Evolutionary conservation across 1,140 invertebrate species (phyloP).

Genomic region (Eriosoma lanigerum): DNA sequence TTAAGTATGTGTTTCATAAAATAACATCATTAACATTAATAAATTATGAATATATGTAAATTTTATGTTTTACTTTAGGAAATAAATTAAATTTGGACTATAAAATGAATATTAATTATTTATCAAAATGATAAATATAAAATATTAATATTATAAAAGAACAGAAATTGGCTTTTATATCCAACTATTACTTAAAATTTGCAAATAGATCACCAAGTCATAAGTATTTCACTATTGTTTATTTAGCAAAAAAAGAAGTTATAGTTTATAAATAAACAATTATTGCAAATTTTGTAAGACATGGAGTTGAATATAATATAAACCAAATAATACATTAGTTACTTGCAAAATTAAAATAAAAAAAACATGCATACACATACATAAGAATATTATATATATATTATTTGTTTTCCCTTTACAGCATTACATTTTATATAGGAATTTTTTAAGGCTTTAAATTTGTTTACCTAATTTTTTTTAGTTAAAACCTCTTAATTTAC

Average conservation of each 20-base stretch:
- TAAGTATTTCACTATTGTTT: background rate
- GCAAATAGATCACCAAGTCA: background rate
- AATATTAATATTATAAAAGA: too few species aligned
- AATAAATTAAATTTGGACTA: too few species aligned
- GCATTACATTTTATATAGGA: background rate
- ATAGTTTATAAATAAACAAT: background rate
- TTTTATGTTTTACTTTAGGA: too few species aligned
- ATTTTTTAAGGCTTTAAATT: background rate
- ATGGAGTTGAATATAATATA: background rate
- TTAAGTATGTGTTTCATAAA: too few species aligned
- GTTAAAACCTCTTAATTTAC: slow-evolving; percentile 3
- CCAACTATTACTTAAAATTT: background rate
- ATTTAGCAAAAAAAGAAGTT: background rate
- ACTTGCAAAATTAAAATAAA: slow-evolving; percentile 18
- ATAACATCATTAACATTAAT: too few species aligned
- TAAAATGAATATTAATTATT: too few species aligned
- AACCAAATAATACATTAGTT: background rate
- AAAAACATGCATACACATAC: background rate
- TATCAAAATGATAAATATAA: too few species aligned
- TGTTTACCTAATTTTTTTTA: background rate
- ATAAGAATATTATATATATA: background rate
- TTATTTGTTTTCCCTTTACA: background rate
- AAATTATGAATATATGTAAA: too few species aligned
- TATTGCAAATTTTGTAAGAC: background rate
- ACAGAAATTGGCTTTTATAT: background rate